Base-by-base conservation (phyloP, 1,140 invertebrate species). In the Diorhabda carinulata region DNA sequence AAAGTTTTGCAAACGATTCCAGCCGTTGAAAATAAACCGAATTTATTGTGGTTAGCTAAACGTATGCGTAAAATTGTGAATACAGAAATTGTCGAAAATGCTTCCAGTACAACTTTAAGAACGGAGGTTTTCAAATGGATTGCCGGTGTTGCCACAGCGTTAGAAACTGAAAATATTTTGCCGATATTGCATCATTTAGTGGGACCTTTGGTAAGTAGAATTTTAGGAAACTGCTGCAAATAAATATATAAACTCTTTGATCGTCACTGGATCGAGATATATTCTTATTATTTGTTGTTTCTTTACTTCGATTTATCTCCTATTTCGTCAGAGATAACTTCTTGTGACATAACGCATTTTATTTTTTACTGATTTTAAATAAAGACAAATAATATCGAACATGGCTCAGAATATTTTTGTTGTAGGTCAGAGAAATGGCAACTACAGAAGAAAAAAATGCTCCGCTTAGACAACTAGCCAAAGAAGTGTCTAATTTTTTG, bases 71-170 rank as follows among this genome's bases (percentile, higher is more conserved):
- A 87, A 79, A 86, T 89, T 74, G 83, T 91, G 2, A 91, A 92
- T 77, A 81, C 84, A n/a, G 92, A 95, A 83, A 83, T 92, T 2
- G 86, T 88, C 57, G 85, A 85, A 73, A 78, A 84, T 41, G 84
- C 87, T 81, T 78, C 70, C 82, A 83, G 63, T 84, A 81, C 71
- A 79, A 80, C 74, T 83, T 88, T 82, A 85, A 87, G 83, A 83
- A 87, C 85, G 61, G 70, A 76, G 91, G 89, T 90, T 10, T 92
- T 92, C 67, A 90, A 90, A 71, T 92, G 89, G 80, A 85, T 91
- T n/a, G 90, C 88, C 44, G 90, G 88, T 2, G 72, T 92, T 7
- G 77, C 84, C 25, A 79, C 86, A 3, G 84, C 87, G 57, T 78
- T 92, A 7, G 85, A 85, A 4, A 70, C 84, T 42, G 82, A 87